Evolutionary conservation across 2,113 vertebrate species (phyloP).

Genomic region (Willisornis vidua): DNA sequence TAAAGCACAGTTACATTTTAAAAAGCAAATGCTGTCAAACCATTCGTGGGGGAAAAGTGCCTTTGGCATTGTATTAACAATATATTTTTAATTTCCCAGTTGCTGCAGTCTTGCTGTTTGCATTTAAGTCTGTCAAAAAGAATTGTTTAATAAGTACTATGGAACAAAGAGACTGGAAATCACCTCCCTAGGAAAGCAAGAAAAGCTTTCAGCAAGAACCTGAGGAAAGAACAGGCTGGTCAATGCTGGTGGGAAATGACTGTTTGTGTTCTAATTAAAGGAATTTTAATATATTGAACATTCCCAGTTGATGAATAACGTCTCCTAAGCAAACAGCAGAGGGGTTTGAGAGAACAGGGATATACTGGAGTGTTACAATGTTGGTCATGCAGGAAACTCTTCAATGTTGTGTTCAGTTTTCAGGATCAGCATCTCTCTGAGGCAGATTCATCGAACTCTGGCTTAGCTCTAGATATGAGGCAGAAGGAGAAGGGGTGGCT

Average conservation of each 20-base stretch:
- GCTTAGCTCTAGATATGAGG: background rate
- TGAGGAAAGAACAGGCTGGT: background rate
- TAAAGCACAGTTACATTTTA: conserved; percentile 3
- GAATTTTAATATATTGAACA: background rate
- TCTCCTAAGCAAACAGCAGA: background rate
- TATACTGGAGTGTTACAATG: background rate
- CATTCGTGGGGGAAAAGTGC: background rate
- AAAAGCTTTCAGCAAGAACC: conserved; percentile 4
- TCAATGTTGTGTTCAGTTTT: background rate
- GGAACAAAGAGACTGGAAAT: conserved; percentile 47
- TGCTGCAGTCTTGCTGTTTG: conserved; percentile 34
- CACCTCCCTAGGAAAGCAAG: conserved; percentile 11
- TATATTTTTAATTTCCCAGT: conserved; percentile 51
- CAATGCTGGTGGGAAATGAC: background rate
- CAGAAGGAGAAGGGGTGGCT: background rate
- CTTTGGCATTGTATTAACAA: conserved; percentile 24
- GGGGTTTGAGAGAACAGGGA: background rate
- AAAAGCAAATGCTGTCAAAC: conserved; percentile 18
- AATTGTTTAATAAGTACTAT: conserved; percentile 37
- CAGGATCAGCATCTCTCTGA: background rate
- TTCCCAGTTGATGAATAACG: background rate
- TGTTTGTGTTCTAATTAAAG: background rate
- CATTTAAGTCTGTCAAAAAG: conserved; percentile 49
- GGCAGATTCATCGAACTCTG: background rate
- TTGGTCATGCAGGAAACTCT: background rate